Conservation (phyloP, 2,888 invertebrate species). For the Cantharis flavilabris region DNA sequence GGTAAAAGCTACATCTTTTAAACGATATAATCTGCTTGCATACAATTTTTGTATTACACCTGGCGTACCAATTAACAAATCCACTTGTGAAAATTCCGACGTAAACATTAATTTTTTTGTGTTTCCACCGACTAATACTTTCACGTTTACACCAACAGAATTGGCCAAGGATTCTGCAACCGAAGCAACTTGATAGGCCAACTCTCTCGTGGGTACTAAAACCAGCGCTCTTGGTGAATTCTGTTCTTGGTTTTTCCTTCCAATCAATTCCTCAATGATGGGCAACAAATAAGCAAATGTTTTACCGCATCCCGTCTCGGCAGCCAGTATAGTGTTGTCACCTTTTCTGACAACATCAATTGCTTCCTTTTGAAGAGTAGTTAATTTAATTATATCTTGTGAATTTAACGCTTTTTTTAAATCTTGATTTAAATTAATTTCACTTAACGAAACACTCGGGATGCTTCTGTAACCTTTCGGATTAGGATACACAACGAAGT, state of each 20-base stretch:
- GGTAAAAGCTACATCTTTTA: conserved; percentile 71
- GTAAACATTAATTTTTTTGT: conserved; percentile 72
- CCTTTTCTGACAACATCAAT: conserved; percentile 71
- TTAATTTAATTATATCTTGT: conserved; percentile 63
- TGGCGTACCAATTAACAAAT: conserved; percentile 75
- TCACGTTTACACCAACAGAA: conserved; percentile 64
- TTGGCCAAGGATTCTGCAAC: conserved; percentile 64
- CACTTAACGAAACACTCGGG: conserved; percentile 49
- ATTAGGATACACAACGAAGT: conserved; percentile 74
- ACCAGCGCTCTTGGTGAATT: conserved; percentile 81
- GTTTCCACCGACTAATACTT: conserved; percentile 72
- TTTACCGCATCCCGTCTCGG: conserved; percentile 96
- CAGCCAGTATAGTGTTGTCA: conserved; percentile 76
- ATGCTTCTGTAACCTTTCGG: conserved; percentile 47
- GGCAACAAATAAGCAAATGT: conserved; percentile 88
- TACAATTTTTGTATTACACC: conserved; percentile 80
- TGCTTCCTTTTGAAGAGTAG: conserved; percentile 69
- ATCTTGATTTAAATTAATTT: conserved; percentile 53
- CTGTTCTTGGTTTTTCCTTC: conserved; percentile 57
- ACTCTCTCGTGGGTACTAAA: conserved; percentile 82
- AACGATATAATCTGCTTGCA: conserved; percentile 72
- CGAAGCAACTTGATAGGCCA: conserved; percentile 71
- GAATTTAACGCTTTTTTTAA: conserved; percentile 64
- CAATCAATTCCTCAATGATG: conserved; percentile 71
- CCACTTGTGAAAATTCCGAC: conserved; percentile 71